Conservation (phyloP, 2,888 invertebrate species). For the Bembecia ichneumoniformis region DNA sequence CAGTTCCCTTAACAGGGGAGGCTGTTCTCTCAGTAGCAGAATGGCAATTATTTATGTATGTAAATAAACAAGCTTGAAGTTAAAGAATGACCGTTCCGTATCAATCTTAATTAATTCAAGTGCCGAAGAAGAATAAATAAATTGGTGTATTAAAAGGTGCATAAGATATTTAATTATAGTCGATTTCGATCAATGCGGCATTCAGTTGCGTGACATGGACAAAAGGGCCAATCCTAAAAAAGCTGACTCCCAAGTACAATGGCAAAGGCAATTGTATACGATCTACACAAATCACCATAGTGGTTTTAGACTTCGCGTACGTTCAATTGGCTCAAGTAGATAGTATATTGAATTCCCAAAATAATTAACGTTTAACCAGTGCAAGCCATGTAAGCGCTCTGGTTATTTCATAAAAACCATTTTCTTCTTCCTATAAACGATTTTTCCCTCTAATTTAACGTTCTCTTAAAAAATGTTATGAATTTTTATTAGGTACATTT, state of each 20-base stretch:
- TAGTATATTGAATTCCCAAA: too few relatives aligned
- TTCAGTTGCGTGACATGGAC: constrained; percentile 57
- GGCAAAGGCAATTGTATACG: constrained; percentile 13
- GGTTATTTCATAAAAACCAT: too few relatives aligned
- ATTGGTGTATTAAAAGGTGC: constrained; percentile 60
- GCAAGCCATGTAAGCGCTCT: too few relatives aligned
- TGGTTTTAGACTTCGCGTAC: too few relatives aligned
- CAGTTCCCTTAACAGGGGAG: constrained; percentile 3
- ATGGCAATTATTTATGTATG: constrained; percentile 17
- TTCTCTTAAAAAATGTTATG: too few relatives aligned
- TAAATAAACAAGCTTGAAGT: constrained; percentile 15
- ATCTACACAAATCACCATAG: too few relatives aligned
- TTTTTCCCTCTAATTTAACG: too few relatives aligned
- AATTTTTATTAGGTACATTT: too few relatives aligned
- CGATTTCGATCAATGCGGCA: constrained; percentile 52
- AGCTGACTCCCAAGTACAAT: constrained; percentile 23
- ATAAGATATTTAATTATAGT: constrained; percentile 65
- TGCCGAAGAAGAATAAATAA: constrained; percentile 49
- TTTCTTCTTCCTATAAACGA: too few relatives aligned
- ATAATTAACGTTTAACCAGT: too few relatives aligned
- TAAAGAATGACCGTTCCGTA: constrained; percentile 42
- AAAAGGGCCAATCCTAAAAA: constrained; percentile 39
- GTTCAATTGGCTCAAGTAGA: too few relatives aligned
- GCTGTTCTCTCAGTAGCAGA: constrained; percentile 25
- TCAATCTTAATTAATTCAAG: constrained; percentile 66